These are phyloP conservation scores for Acanthopleura granulata DNA, from an alignment of 2,888 invertebrate genomes.

Conservation along the genomic window DNA sequence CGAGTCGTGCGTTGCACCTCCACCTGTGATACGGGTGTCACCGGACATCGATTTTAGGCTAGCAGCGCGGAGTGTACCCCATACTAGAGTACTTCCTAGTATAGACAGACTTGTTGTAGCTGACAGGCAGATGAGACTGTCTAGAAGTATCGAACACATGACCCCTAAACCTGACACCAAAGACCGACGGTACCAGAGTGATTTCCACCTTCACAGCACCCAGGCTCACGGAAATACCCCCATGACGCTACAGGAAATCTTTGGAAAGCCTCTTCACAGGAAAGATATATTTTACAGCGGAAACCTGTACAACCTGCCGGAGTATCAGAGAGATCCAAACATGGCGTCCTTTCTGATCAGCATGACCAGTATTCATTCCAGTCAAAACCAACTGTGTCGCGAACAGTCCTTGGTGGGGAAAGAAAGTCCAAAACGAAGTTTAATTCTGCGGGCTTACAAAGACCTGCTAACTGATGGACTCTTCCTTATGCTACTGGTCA, in stretches of 20 bases:
- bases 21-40: not conserved
- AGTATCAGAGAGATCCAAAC: slow-evolving; percentile 40
- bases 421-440: not conserved
- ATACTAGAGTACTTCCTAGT: not conserved
- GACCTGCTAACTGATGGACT: not conserved
- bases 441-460: not conserved
- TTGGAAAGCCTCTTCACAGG: slow-evolving; percentile 80
- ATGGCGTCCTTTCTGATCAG: slow-evolving; percentile 28
- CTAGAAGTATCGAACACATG: not conserved
- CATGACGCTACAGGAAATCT: not conserved
- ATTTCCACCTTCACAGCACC: not conserved
- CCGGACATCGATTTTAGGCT: no score
- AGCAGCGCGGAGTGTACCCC: not conserved
- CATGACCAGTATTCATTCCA: slow-evolving; percentile 24
- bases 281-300: slow-evolving; percentile 93
- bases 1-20: not conserved
- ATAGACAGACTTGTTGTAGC: not conserved
- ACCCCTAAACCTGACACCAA: not conserved
- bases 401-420: not conserved
- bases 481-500: not conserved
- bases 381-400: not conserved
- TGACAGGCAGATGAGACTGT: not conserved
- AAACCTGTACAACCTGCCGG: slow-evolving; percentile 74
- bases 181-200: not conserved
- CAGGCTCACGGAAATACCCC: not conserved